These are phyloP conservation scores for Slavum lentiscoides DNA, from an alignment of 2,888 invertebrate species.

Conservation along the genomic window DNA sequence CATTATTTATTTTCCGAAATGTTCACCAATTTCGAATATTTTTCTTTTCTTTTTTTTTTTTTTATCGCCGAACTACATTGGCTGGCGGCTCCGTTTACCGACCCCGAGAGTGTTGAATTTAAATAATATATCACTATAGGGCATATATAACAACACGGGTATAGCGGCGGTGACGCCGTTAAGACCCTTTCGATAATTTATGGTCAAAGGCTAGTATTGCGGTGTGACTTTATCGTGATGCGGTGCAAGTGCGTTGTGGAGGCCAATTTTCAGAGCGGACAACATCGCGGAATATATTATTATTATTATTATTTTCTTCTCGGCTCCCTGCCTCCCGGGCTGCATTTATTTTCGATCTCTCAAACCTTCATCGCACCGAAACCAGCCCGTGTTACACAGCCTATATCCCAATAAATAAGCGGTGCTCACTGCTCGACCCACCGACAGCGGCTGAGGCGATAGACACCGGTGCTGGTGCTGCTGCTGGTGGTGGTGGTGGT, in stretches of 20 bases:
- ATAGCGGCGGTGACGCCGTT: constrained; percentile 13
- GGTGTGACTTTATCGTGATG: constrained; percentile 22
- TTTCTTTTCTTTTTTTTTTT: neutral
- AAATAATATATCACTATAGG: constrained; percentile 33
- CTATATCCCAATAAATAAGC: constrained; percentile 18
- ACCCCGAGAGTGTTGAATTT: constrained; percentile 15
- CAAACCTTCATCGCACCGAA: neutral
- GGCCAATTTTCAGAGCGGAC: constrained; percentile 23
- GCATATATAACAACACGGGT: neutral
- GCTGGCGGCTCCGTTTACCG: neutral
- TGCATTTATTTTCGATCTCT: constrained; percentile 30
- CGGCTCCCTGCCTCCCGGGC: neutral
- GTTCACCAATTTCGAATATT: neutral
- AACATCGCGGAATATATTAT: constrained; percentile 28
- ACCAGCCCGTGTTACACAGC: constrained; percentile 4
- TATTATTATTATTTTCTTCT: constrained; percentile 46
- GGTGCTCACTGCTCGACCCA: neutral
- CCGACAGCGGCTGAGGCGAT: too few species aligned
- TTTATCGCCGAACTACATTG: neutral
- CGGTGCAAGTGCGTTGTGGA: neutral
- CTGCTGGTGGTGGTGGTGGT: too few species aligned
- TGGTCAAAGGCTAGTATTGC: constrained; percentile 10
- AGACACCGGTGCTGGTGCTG: too few species aligned
- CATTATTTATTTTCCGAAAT: too few species aligned
- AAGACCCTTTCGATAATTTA: constrained; percentile 43